These are phyloP conservation scores for Scaptomyza parva DNA, from an alignment of 2,888 invertebrate species.

Conservation along the genomic window DNA sequence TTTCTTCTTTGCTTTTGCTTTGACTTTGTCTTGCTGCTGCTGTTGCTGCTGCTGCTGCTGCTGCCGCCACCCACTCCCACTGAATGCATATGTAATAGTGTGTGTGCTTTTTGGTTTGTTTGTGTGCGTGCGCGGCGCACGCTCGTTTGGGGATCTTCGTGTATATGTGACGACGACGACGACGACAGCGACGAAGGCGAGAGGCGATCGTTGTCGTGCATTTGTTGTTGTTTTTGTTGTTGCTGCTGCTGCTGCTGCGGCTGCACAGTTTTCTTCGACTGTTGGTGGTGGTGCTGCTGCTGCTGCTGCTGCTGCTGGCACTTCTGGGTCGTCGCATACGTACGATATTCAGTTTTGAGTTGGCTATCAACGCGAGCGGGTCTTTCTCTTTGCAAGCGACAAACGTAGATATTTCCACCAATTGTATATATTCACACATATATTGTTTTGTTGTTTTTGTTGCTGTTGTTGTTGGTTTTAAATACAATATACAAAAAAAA, in stretches of 20 bases:
- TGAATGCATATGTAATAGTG: conserved; percentile 41
- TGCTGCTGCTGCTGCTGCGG: conserved; percentile 50
- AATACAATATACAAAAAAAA: conserved; percentile 38
- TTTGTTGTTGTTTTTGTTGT: conserved; percentile 34
- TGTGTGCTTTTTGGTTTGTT: conserved; percentile 22
- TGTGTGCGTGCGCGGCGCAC: conserved; percentile 19
- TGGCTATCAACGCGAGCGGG: conserved; percentile 86
- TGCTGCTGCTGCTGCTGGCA: conserved; percentile 48
- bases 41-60: conserved; percentile 13
- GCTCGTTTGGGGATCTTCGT: conserved; percentile 50
- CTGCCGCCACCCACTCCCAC: conserved; percentile 61
- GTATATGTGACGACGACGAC: conserved; percentile 36
- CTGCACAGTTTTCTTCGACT: conserved; percentile 64
- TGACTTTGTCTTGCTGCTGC: conserved; percentile 28
- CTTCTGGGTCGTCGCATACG: conserved; percentile 72
- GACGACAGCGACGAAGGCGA: conserved; percentile 22
- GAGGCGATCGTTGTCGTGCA: conserved; percentile 64
- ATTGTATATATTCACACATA: conserved; percentile 67
- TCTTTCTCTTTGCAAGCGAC: conserved; percentile 85
- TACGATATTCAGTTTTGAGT: conserved; percentile 84
- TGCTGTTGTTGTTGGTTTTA: conserved; percentile 62
- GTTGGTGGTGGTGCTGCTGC: conserved; percentile 27
- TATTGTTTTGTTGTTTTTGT: conserved; percentile 72
- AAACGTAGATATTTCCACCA: conserved; percentile 83
- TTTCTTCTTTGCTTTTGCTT: conserved; percentile 57